Percentiles rank a stretch among this genome's conserved stretches.
Evolutionary conservation across 2,797 vertebrate species (phyloP).

Genomic region (Arremon brunneinucha): DNA sequence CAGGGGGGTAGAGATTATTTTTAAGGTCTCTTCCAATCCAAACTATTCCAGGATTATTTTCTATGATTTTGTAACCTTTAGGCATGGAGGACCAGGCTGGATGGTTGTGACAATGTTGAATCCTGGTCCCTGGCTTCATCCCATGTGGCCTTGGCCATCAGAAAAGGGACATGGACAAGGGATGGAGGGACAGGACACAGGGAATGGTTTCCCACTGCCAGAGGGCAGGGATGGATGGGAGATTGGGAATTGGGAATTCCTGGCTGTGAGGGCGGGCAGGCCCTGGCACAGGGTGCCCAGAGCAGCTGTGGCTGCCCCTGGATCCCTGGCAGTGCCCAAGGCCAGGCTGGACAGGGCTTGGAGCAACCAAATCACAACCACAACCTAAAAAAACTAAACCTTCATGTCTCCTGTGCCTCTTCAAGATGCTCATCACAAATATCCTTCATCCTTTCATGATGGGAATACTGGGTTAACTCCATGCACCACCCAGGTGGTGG

Average conservation of each 20-base stretch:
- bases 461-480: background rate
- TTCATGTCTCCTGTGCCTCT: background rate
- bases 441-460: background rate
- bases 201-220: background rate
- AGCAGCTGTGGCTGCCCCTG: background rate
- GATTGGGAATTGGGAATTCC: background rate
- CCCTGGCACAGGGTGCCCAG: background rate
- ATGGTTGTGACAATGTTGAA: background rate
- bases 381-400: background rate
- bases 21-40: background rate
- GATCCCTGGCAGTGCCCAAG: background rate
- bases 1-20: background rate
- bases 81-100: background rate
- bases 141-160: background rate
- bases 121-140: background rate
- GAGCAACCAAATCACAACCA: fast-evolving
- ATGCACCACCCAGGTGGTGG: fast-evolving
- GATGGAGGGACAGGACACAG: background rate
- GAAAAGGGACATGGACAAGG: background rate
- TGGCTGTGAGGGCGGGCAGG: fast-evolving
- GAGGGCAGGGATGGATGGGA: fast-evolving
- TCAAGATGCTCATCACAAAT: background rate
- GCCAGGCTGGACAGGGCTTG: fast-evolving
- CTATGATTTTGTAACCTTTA: background rate
- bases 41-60: background rate